A percentile compares a stretch with the other conserved stretches of the same genome.
phyloP scores from a whole-genome alignment of 2,113 vertebrate species.

The Zootoca vivipara region DNA sequence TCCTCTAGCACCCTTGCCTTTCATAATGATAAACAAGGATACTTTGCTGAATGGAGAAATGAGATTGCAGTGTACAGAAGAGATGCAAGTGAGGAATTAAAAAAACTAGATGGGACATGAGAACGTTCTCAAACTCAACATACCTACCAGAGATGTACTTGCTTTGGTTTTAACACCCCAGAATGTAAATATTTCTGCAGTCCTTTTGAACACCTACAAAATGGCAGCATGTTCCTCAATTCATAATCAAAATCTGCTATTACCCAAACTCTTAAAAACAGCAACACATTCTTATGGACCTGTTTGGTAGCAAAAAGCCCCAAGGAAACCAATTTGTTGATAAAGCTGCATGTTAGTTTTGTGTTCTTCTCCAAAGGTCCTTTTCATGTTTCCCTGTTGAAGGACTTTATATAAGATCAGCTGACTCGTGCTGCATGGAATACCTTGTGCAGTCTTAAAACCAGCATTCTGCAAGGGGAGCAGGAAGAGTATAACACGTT shows the following conservation, averaged over 20 bases:
- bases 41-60: not conserved
- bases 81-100: not conserved
- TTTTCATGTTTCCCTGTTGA: not conserved
- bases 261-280: not conserved
- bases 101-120: not conserved
- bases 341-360: not conserved
- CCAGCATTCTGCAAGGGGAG: not conserved
- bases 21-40: not conserved
- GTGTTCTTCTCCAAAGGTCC: not conserved
- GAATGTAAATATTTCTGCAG: not conserved
- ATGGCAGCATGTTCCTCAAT: not conserved
- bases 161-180: not conserved
- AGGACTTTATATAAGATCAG: conserved; percentile 6
- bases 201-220: not conserved
- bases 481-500: not conserved
- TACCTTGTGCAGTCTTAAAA: not conserved
- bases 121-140: not conserved
- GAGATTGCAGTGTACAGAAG: not conserved
- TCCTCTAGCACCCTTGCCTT: not conserved
- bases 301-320: not conserved
- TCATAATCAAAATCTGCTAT: not conserved
- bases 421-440: not conserved
- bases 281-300: not conserved
- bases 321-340: conserved; percentile 16
- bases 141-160: not conserved